Evolutionary conservation across 2,888 invertebrate species (phyloP), one percentile per base, ranked within the genome.

Genomic region (Trissoscelio sp.): DNA sequence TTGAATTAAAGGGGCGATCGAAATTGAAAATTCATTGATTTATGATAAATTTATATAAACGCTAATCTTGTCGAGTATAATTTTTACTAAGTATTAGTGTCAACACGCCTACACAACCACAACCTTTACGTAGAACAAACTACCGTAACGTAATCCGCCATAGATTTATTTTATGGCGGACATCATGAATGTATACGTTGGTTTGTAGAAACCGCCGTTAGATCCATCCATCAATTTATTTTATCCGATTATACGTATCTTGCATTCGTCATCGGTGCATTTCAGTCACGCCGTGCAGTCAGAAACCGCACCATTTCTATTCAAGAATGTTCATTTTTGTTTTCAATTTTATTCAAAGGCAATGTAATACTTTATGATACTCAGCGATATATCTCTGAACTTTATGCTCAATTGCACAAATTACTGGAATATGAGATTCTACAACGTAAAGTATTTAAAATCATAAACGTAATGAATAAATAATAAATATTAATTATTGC

Each of bases 161-260:
- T 84, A 86, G 86, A 89, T 89, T 88, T 89, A 88, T 89, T 88
- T 88, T 86, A 87, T 85, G 86, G 82, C 84, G 85, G 46, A 84
- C 86, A 86, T 86, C 86, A 85, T 83, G 73, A 79, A 81, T 79
- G 82, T 74, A 80, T 85, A 64, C 83, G 64, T 79, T 62, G 84
- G 87, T 85, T 85, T 86, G 86, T 85, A 73, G 84, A 84, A 84
- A 83, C 88, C 83, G 73, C 85, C 81, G 79, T 83, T 67, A 81
- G 81, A 86, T 86, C 86, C 87, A 88, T 89, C 88, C 86, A 88
- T 89, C 89, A 87, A 88, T 89, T 87, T 85, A 87, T 87, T 87
- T 89, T 87, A 89, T 89, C 88, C 86, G 89, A 89, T 89, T 88
- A 89, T 85, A 67, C 82, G 83, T 85, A 88, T 84, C 85, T 84